A percentile compares a stretch with the other conserved stretches of the same genome.
These are phyloP conservation scores for Eupithecia insigniata DNA, from an alignment of 2,888 invertebrate genomes.

Conservation along the genomic window DNA sequence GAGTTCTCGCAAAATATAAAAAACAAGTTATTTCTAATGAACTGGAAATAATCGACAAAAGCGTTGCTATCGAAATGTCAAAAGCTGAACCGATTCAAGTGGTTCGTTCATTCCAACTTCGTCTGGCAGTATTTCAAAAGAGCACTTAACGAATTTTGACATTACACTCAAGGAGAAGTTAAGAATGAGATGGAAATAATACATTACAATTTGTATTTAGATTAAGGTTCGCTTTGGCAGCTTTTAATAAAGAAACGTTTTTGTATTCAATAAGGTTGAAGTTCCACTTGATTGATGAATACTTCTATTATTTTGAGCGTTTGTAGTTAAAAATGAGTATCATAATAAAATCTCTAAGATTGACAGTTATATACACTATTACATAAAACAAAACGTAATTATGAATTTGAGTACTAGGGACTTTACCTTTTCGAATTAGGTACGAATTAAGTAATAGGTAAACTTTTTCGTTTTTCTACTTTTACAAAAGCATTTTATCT, in stretches of 20 bases:
- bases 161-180: slow-evolving; percentile 41
- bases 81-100: slow-evolving; percentile 54
- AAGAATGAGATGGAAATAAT: slow-evolving; percentile 42
- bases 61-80: slow-evolving; percentile 52
- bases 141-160: slow-evolving; percentile 63
- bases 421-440: background rate
- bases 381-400: background rate
- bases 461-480: slow-evolving; percentile 1
- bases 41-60: slow-evolving; percentile 64
- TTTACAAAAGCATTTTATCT: slow-evolving; percentile 21
- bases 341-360: slow-evolving; percentile 3
- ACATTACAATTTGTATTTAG: slow-evolving; percentile 31
- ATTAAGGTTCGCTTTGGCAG: slow-evolving; percentile 24
- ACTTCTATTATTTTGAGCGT: slow-evolving; percentile 6
- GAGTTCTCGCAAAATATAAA: slow-evolving; percentile 60
- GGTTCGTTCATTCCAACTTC: slow-evolving; percentile 48
- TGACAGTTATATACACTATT: background rate
- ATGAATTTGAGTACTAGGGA: background rate
- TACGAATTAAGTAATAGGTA: background rate
- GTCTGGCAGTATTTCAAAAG: slow-evolving; percentile 72
- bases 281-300: slow-evolving; percentile 18
- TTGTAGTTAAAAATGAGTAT: background rate
- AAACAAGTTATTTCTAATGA: slow-evolving; percentile 69
- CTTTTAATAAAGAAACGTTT: slow-evolving; percentile 22
- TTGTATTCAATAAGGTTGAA: slow-evolving; percentile 15